Conservation (phyloP, 2,113 vertebrate species). For the Corythornis vintsioides region DNA sequence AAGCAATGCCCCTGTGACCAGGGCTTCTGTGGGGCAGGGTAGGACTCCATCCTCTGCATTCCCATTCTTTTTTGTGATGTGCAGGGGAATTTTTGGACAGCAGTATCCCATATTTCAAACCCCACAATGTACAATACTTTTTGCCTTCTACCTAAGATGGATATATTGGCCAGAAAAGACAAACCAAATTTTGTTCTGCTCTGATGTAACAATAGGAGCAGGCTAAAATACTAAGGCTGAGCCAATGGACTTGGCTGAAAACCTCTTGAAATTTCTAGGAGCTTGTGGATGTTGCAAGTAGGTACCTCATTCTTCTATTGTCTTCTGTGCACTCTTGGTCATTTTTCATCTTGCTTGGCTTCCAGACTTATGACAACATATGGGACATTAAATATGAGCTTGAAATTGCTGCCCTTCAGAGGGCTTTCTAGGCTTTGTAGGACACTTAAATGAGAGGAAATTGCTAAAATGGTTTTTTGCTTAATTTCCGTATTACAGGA, state of each 20-base stretch:
- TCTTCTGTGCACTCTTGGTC: not conserved
- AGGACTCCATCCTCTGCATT: not conserved
- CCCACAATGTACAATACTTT: not conserved
- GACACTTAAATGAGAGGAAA: not conserved
- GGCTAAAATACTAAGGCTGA: not conserved
- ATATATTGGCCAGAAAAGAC: not conserved
- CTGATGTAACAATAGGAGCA: not conserved
- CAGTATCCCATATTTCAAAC: not conserved
- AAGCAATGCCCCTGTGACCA: not conserved
- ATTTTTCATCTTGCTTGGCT: not conserved
- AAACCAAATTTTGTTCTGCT: not conserved
- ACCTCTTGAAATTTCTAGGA: not conserved
- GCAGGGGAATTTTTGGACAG: not conserved
- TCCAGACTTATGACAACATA: not conserved
- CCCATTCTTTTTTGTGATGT: not conserved
- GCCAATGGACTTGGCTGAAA: not conserved
- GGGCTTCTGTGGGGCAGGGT: not conserved
- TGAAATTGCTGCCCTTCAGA: not conserved
- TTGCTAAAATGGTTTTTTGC: not conserved
- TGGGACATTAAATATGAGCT: not conserved
- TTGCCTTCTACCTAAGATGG: not conserved
- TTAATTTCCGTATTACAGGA: not conserved
- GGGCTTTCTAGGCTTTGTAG: not conserved
- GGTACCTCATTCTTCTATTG: too few species aligned
- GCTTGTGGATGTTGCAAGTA: not conserved